Conservation (phyloP, 2,797 vertebrate genomes). For the Tinamus major region DNA sequence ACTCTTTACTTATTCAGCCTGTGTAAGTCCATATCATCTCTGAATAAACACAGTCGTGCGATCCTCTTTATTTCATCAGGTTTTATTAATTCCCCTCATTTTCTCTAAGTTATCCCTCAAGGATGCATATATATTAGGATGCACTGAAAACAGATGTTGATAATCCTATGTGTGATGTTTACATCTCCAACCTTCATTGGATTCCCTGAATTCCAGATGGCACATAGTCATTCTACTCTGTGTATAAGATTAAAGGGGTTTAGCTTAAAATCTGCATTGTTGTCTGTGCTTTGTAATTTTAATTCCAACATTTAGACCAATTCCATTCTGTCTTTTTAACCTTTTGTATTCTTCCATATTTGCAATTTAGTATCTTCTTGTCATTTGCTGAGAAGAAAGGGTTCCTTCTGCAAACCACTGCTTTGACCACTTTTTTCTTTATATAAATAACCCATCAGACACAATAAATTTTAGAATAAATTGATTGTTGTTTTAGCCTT, state of each 20-base stretch:
- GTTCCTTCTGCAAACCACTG: neutral
- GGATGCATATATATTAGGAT: neutral
- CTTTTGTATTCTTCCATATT: neutral
- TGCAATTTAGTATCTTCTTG: neutral
- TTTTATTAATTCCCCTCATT: slow-evolving; percentile 41
- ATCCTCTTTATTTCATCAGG: slow-evolving; percentile 1
- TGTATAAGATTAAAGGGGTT: slow-evolving; percentile 16
- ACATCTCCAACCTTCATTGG: slow-evolving; percentile 26
- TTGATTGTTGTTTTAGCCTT: neutral
- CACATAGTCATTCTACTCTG: slow-evolving; percentile 28
- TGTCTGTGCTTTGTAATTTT: slow-evolving; percentile 21
- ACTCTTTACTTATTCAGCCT: neutral
- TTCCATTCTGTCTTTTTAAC: slow-evolving; percentile 3
- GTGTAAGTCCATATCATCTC: neutral
- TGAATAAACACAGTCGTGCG: neutral
- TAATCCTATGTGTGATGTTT: slow-evolving; percentile 48
- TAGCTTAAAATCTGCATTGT: neutral
- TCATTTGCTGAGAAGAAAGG: neutral
- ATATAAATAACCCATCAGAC: neutral
- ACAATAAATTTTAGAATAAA: neutral
- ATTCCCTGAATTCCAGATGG: slow-evolving; percentile 59
- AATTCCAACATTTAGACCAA: neutral
- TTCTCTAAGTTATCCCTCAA: slow-evolving; percentile 7
- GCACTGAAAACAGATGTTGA: slow-evolving; percentile 56
- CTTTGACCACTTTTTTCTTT: neutral